Conservation (phyloP, 2,113 vertebrate species). For the Petrocephalus microphthalmus region DNA sequence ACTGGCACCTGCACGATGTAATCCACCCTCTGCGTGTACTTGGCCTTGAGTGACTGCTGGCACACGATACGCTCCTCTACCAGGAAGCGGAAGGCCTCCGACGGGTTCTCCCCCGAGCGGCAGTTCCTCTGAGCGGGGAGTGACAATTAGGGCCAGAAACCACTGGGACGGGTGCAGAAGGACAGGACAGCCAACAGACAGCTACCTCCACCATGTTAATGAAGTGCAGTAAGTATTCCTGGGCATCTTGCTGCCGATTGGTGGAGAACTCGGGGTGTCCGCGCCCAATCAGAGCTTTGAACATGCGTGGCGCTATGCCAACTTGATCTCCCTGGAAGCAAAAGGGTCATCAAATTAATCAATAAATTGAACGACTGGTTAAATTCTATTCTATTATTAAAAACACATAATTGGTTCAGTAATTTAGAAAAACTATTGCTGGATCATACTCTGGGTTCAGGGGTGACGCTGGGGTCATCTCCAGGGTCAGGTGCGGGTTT, state of each 20-base stretch:
- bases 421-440: neutral
- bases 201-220: slow-evolving; percentile 99
- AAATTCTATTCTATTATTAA: neutral
- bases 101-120: slow-evolving; percentile 87
- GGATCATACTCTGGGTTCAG: slow-evolving; percentile 76
- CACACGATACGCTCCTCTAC: slow-evolving; percentile 96
- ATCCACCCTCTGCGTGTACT: slow-evolving; percentile 94
- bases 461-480: slow-evolving; percentile 66
- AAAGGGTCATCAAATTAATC: neutral
- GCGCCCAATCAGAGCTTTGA: slow-evolving; percentile 90
- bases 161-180: neutral
- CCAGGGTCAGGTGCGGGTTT: slow-evolving; percentile 73
- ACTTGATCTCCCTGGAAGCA: slow-evolving; percentile 78
- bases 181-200: neutral
- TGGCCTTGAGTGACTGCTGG: slow-evolving; percentile 91
- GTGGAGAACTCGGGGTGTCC: slow-evolving; percentile 97
- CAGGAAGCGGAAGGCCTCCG: slow-evolving; percentile 92
- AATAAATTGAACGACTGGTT: neutral
- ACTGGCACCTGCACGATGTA: slow-evolving; percentile 96
- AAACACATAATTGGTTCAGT: neutral
- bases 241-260: slow-evolving; percentile 94
- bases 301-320: slow-evolving; percentile 92
- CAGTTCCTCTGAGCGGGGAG: slow-evolving; percentile 78
- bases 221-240: slow-evolving; percentile 97
- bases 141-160: neutral